Evolutionary conservation across 2,797 vertebrate species (phyloP).

Genomic region (Myioborus melanocephalus): DNA sequence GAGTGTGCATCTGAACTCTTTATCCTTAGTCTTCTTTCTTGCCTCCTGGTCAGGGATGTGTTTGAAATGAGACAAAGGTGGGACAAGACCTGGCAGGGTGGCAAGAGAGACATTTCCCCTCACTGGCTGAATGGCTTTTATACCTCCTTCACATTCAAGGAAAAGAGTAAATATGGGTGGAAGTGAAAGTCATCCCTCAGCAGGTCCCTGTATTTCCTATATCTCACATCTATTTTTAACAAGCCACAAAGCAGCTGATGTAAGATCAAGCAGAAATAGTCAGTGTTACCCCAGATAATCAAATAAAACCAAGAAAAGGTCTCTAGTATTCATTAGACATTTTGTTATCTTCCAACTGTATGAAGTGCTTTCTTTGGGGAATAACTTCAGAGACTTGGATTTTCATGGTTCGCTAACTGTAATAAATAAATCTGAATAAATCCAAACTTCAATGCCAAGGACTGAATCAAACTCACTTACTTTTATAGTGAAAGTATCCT

Average conservation of each 20-base stretch:
- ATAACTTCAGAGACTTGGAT: constrained; percentile 41
- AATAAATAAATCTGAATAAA: constrained; percentile 67
- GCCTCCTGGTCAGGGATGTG: neutral
- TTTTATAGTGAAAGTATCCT: constrained; percentile 40
- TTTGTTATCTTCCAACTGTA: constrained; percentile 11
- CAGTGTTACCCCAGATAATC: neutral
- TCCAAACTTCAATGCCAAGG: constrained; percentile 25
- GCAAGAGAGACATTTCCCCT: neutral
- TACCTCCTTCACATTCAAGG: neutral
- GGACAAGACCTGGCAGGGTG: neutral
- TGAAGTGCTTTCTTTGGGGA: constrained; percentile 45
- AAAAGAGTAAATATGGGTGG: neutral
- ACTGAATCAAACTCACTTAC: constrained; percentile 3
- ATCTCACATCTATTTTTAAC: neutral
- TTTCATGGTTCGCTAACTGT: constrained; percentile 45
- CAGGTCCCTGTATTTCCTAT: neutral
- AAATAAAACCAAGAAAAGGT: constrained; percentile 1
- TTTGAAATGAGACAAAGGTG: neutral
- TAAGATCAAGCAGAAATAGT: neutral
- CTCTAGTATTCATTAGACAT: neutral
- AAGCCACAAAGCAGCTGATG: neutral
- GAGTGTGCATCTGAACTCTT: neutral
- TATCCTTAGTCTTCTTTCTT: neutral
- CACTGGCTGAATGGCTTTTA: neutral
- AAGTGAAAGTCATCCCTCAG: neutral